These are phyloP conservation scores for Sebastolobus altivelis DNA, from an alignment of 2,797 vertebrate species.

Conservation along the genomic window DNA sequence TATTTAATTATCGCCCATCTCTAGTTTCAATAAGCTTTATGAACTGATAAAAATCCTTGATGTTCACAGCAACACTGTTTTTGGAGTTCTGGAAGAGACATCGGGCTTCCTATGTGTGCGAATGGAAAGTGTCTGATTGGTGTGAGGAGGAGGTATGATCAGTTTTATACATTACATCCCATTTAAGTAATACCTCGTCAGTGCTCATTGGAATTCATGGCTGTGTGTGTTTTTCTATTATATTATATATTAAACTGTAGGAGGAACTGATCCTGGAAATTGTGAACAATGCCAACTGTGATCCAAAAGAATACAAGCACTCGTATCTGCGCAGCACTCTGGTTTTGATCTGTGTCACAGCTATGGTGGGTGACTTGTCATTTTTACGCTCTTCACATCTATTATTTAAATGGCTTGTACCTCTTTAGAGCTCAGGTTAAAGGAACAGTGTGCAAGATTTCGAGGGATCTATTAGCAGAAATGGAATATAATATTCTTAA, in stretches of 20 bases:
- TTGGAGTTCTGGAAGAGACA: slow-evolving; percentile 95
- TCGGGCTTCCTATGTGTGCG: slow-evolving; percentile 85
- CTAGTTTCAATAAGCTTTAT: background rate
- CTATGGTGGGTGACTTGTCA: slow-evolving; percentile 83
- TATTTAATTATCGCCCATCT: no score
- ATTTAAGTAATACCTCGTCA: background rate
- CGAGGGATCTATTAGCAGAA: no score
- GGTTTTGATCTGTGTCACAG: slow-evolving; percentile 86
- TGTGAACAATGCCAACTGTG: slow-evolving; percentile 82
- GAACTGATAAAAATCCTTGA: slow-evolving; percentile 12
- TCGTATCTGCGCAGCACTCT: slow-evolving; percentile 88
- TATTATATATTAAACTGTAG: slow-evolving; percentile 71
- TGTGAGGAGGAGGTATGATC: slow-evolving; percentile 92
- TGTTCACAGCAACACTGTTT: slow-evolving; percentile 91
- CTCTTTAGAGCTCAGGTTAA: background rate
- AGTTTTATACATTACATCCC: background rate
- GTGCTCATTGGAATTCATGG: background rate
- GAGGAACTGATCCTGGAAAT: slow-evolving; percentile 92
- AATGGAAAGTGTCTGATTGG: slow-evolving; percentile 93
- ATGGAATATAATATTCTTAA: no score
- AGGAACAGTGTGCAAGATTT: background rate
- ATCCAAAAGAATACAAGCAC: slow-evolving; percentile 82
- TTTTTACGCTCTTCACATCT: background rate
- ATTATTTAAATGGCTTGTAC: background rate
- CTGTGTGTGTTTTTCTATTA: background rate